A percentile compares a stretch with the other conserved stretches of the same genome.
Evolutionary conservation across 1,140 invertebrate genomes (phyloP).

Genomic region (Dolichoris vasculosae): DNA sequence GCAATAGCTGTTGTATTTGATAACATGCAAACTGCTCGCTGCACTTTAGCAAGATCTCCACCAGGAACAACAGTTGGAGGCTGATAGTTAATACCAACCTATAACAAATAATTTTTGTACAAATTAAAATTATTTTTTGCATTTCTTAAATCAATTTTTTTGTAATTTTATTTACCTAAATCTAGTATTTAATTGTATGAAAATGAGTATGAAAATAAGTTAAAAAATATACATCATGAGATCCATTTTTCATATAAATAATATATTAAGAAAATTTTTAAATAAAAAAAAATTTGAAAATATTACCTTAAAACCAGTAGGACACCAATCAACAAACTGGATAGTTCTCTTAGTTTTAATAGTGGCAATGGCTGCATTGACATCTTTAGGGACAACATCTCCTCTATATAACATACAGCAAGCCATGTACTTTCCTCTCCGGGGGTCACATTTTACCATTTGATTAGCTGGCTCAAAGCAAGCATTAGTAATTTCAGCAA

Average conservation of each 20-base stretch:
- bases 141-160: too few relatives aligned
- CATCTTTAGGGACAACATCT: constrained; percentile 81
- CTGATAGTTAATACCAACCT: constrained; percentile 75
- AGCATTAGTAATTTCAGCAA: constrained; percentile 79
- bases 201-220: too few relatives aligned
- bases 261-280: too few relatives aligned
- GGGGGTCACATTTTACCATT: constrained; percentile 81
- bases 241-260: too few relatives aligned
- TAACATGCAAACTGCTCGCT: constrained; percentile 69
- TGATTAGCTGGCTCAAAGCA: constrained; percentile 82
- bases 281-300: constrained; percentile 15
- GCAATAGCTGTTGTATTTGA: constrained; percentile 81
- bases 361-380: constrained; percentile 79
- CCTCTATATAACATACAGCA: constrained; percentile 80
- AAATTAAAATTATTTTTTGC: not conserved
- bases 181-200: too few relatives aligned
- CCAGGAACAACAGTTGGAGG: constrained; percentile 79
- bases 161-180: too few relatives aligned
- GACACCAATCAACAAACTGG: constrained; percentile 86
- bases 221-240: too few relatives aligned
- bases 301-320: constrained; percentile 77
- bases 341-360: constrained; percentile 81
- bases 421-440: constrained; percentile 86
- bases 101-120: constrained; percentile 73
- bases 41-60: constrained; percentile 67